phyloP scores from a whole-genome alignment of 1,140 invertebrate genomes.

The Brachionus koreanus region DNA sequence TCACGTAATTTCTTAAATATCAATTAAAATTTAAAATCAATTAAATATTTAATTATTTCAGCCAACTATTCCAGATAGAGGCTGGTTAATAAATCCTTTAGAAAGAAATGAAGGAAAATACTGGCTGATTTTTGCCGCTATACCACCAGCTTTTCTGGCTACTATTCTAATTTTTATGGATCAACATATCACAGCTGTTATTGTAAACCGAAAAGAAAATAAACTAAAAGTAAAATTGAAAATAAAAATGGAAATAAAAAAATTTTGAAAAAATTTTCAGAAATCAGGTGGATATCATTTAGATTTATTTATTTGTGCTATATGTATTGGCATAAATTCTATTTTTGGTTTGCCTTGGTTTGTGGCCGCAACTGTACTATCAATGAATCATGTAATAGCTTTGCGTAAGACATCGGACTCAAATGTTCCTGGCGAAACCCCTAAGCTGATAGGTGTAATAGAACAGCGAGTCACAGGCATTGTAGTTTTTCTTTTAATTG shows the following conservation, averaged over 20 bases:
- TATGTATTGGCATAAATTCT: constrained; percentile 85
- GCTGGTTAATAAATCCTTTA: constrained; percentile 87
- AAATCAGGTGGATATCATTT: constrained; percentile 97
- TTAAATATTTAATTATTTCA: neutral
- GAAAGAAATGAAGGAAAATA: constrained; percentile 70
- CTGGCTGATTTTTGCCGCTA: constrained; percentile 75
- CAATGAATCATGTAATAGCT: constrained; percentile 97
- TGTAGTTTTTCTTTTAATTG: constrained; percentile 81
- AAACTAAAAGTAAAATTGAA: constrained; percentile 70
- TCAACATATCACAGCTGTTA: constrained; percentile 97
- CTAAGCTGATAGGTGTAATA: constrained; percentile 85
- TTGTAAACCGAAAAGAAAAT: constrained; percentile 95
- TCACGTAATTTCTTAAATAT: constrained; percentile 48
- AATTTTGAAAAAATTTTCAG: neutral
- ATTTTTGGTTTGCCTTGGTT: constrained; percentile 92
- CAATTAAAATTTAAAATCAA: neutral
- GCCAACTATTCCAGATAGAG: constrained; percentile 73
- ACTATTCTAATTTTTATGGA: constrained; percentile 99
- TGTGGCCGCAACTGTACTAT: constrained; percentile 88
- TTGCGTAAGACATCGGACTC: constrained; percentile 92
- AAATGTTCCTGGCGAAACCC: constrained; percentile 93
- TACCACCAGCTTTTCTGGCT: constrained; percentile 83
- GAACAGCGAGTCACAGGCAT: constrained; percentile 87
- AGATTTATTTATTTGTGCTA: constrained; percentile 83
- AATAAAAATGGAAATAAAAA: neutral